phyloP scores from a whole-genome alignment of 2,113 vertebrate species.

The Amazona guildingii region DNA sequence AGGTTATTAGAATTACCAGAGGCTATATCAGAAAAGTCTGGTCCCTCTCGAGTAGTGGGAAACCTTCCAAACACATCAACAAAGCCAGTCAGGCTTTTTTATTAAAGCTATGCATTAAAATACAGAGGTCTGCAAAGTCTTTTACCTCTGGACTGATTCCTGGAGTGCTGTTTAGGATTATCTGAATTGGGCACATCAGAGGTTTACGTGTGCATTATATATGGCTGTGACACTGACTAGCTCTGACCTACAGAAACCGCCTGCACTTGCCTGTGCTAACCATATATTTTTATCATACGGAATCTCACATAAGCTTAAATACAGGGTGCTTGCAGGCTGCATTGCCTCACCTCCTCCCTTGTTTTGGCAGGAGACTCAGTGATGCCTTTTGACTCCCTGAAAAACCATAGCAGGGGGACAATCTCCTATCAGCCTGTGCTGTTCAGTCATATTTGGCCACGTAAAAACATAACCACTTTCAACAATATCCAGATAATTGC shows the following conservation, averaged over 20 bases:
- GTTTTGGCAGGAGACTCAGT: background rate
- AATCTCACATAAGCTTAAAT: background rate
- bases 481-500: background rate
- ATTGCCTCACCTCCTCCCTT: background rate
- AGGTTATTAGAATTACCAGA: background rate
- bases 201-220: fast-evolving
- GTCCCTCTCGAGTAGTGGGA: background rate
- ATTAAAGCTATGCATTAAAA: background rate
- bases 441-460: background rate
- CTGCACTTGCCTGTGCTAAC: background rate
- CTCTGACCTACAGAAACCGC: background rate
- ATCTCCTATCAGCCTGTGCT: background rate
- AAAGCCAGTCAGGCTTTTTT: background rate
- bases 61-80: background rate
- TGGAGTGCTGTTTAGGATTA: background rate
- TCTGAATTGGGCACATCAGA: background rate
- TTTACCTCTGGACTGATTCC: background rate
- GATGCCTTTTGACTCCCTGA: background rate
- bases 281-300: background rate
- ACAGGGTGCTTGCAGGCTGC: background rate
- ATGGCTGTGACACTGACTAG: background rate
- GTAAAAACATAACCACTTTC: background rate
- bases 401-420: background rate
- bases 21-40: background rate
- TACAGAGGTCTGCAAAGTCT: background rate